Conservation (phyloP, 2,797 vertebrate genomes). For the Gallirallus australis region DNA sequence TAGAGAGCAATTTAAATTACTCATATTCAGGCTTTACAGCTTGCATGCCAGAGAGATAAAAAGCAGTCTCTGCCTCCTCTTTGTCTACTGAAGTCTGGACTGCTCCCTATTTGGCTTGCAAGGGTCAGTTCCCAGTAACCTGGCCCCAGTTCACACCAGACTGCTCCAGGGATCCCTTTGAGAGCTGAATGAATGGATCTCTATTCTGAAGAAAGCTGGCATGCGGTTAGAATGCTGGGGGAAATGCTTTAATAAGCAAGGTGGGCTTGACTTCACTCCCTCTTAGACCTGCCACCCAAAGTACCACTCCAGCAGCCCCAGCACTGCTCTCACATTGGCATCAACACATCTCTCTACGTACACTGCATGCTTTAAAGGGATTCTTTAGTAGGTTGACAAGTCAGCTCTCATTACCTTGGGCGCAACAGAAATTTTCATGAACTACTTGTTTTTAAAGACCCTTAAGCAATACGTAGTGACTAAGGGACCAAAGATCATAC, state of each 20-base stretch:
- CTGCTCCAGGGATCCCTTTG: background rate
- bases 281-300: background rate
- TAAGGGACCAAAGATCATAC: background rate
- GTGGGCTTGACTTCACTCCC: background rate
- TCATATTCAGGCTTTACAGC: background rate
- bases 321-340: background rate
- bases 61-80: background rate
- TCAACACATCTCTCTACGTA: accelerated
- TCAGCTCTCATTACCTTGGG: background rate
- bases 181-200: background rate
- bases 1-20: background rate
- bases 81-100: background rate
- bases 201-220: background rate
- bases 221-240: background rate
- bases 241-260: background rate
- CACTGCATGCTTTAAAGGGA: background rate
- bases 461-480: background rate
- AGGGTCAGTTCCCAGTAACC: background rate
- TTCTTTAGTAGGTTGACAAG: background rate
- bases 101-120: background rate
- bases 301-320: background rate
- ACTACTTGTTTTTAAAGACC: background rate
- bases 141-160: accelerated
- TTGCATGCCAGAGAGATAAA: accelerated
- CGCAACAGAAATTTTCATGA: background rate